Base-by-base conservation (phyloP, 1,140 invertebrate species). In the Philopotamus ludificatus region DNA sequence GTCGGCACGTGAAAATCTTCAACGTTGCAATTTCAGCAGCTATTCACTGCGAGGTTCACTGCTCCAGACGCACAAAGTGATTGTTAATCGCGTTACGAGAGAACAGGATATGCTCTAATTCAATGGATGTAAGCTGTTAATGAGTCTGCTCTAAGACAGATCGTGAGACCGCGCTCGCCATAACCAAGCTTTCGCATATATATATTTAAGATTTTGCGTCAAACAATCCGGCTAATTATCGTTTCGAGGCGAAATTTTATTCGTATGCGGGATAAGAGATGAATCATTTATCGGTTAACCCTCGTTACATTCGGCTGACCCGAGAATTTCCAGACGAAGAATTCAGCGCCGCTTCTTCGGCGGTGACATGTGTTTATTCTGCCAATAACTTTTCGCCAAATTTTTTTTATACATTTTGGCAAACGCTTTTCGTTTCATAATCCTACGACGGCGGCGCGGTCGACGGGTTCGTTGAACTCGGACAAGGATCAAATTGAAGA, bases 41-140 rank as follows among this genome's bases (percentile, higher is more conserved):
- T n/a, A n/a, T n/a, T n/a, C n/a, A n/a, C n/a, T n/a, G n/a, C n/a
- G 12, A 15, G 47, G 47, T 10, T 21, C 15, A 10, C 8, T 53
- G 12, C 50, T 10, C 50, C 50, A 53, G 50, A 53, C 50, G 50
- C 50, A 53, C 28, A 18, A 53, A 53, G 50, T 53, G 50, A 53
- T 53, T 25, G 50, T 53, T 53, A 53, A 53, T 53, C 22, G 23
- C 28, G 50, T 53, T 53, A 53, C 22, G 16, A 45, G 45, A 28
- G 53, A 42, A 57, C 26, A 57, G 53, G 53, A 57, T 57, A 41
- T 20, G 28, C 16, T 39, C 18, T 57, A 57, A 57, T 42, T 57
- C 44, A 20, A 47, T n/a, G n/a, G n/a, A n/a, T 20, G 44, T 20
- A 34, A 34, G 28, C 28, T 34, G 28, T 34, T 34, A 34, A 34